Evolutionary conservation across 2,113 vertebrate genomes (phyloP).

Genomic region (Myodes glareolus): DNA sequence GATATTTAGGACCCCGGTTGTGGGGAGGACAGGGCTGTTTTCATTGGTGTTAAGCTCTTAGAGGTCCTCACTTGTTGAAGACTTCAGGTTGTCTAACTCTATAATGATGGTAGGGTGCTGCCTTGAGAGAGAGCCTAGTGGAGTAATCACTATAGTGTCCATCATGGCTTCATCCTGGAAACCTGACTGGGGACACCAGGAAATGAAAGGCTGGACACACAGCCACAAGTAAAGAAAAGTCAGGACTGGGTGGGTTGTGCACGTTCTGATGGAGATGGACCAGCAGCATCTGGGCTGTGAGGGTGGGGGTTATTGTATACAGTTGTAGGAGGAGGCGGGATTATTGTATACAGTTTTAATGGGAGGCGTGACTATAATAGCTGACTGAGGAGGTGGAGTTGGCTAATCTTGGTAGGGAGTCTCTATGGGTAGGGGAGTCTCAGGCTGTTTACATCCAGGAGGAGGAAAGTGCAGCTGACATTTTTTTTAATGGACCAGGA

Average conservation of each 20-base stretch:
- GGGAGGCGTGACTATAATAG: too few species aligned
- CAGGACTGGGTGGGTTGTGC: not conserved
- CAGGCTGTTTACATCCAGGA: not conserved
- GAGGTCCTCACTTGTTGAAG: too few species aligned
- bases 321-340: not conserved
- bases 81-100: not conserved
- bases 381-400: not conserved
- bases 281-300: not conserved
- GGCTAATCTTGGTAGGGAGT: not conserved
- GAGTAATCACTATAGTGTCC: not conserved
- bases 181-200: not conserved
- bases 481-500: not conserved
- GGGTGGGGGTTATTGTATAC: not conserved
- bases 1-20: not conserved
- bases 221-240: not conserved
- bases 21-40: not conserved
- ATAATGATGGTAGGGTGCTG: not conserved
- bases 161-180: not conserved
- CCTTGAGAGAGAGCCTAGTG: not conserved
- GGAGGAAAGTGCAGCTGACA: not conserved
- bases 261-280: not conserved
- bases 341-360: not conserved
- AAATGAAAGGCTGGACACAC: not conserved
- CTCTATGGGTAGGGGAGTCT: not conserved
- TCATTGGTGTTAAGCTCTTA: accelerated